Percentiles rank a stretch among this genome's conserved stretches.
These are phyloP conservation scores for Dicycla oo DNA, from an alignment of 2,888 invertebrate genomes.

Conservation along the genomic window DNA sequence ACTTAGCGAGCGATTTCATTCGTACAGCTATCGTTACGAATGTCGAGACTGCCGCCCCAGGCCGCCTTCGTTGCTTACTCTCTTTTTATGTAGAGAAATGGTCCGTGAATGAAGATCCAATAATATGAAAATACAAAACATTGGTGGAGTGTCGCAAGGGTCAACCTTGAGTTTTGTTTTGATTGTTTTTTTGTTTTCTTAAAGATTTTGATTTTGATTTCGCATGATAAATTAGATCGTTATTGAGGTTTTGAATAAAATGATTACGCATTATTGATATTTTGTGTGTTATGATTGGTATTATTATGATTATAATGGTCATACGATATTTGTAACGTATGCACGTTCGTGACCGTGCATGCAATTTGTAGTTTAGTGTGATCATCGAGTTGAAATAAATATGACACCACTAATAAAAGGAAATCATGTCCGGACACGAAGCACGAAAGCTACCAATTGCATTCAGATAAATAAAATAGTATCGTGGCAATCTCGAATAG, in stretches of 20 bases:
- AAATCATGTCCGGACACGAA: constrained; percentile 67
- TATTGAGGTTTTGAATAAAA: constrained; percentile 23
- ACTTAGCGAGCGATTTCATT: too few species aligned
- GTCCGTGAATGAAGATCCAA: constrained; percentile 66
- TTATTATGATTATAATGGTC: too few species aligned
- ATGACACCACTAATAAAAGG: constrained; percentile 58
- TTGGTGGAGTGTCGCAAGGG: constrained; percentile 63
- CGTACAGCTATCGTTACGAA: too few species aligned
- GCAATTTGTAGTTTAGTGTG: constrained; percentile 49
- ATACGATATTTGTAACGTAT: constrained; percentile 26
- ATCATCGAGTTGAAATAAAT: constrained; percentile 53
- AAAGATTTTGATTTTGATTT: constrained; percentile 10
- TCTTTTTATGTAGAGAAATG: constrained; percentile 69
- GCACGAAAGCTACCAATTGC: constrained; percentile 41
- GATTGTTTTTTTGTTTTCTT: constrained; percentile 1
- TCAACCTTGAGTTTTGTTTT: constrained; percentile 60
- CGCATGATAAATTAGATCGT: constrained; percentile 20
- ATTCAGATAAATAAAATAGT: constrained; percentile 52
- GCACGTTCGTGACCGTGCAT: constrained; percentile 70
- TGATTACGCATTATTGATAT: constrained; percentile 28
- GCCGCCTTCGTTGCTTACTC: constrained; percentile 57
- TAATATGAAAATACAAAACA: constrained; percentile 57
- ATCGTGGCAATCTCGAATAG: constrained; percentile 57
- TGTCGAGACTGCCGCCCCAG: too few species aligned
- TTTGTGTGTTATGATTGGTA: constrained; percentile 25